Percentiles rank a stretch among this genome's conserved stretches.
Conservation (phyloP, 2,888 invertebrate genomes). For the Aethes cnicana region DNA sequence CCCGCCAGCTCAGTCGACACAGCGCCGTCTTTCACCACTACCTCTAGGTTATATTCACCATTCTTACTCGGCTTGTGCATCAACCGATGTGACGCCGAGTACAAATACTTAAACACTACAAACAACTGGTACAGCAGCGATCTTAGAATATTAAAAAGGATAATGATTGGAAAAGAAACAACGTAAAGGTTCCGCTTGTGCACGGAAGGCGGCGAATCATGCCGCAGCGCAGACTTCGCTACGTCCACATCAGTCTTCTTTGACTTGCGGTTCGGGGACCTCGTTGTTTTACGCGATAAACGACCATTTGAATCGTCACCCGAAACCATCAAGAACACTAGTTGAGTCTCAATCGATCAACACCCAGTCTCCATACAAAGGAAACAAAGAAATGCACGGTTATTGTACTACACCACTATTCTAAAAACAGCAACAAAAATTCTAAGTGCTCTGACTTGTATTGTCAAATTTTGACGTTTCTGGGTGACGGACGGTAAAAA, state of each 20-base stretch:
- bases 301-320: slow-evolving; percentile 83
- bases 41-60: slow-evolving; percentile 82
- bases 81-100: slow-evolving; percentile 90
- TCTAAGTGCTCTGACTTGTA: slow-evolving; percentile 41
- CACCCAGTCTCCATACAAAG: slow-evolving; percentile 71
- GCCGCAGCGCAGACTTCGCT: slow-evolving; percentile 83
- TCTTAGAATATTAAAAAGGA: slow-evolving; percentile 91
- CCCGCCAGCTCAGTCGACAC: slow-evolving; percentile 76
- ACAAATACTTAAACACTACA: slow-evolving; percentile 92
- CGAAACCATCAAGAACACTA: slow-evolving; percentile 81
- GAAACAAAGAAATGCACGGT: slow-evolving; percentile 66
- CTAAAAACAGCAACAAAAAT: slow-evolving; percentile 55
- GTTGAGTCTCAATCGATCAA: slow-evolving; percentile 59
- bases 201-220: slow-evolving; percentile 86
- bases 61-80: slow-evolving; percentile 84
- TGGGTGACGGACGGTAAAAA: slow-evolving; percentile 47
- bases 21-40: slow-evolving; percentile 80
- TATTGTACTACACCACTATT: slow-evolving; percentile 59
- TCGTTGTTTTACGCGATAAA: slow-evolving; percentile 86
- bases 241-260: slow-evolving; percentile 84
- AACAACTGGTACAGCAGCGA: slow-evolving; percentile 93
- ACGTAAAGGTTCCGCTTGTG: slow-evolving; percentile 94
- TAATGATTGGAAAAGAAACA: slow-evolving; percentile 93
- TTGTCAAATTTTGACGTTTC: slow-evolving; percentile 47
- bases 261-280: slow-evolving; percentile 85